phyloP scores from a whole-genome alignment of 2,888 invertebrate genomes.

The Troides helena region DNA sequence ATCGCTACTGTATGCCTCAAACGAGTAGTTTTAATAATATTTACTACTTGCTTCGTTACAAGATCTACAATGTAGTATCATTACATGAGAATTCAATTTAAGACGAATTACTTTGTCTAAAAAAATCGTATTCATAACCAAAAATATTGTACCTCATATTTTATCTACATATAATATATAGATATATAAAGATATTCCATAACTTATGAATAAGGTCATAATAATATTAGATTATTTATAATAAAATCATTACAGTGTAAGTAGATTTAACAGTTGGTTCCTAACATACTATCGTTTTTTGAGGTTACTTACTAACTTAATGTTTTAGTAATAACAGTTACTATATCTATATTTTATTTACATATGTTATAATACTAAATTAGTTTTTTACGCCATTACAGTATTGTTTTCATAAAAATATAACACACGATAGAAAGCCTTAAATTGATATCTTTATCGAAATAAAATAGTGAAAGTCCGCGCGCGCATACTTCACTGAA shows the following conservation, averaged over 20 bases:
- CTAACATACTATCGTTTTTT: too few relatives aligned
- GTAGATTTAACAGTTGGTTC: too few relatives aligned
- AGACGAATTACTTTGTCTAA: not conserved
- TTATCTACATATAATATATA: not conserved
- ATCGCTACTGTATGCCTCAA: not conserved
- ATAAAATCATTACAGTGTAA: too few relatives aligned
- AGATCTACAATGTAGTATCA: not conserved
- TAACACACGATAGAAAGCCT: not conserved
- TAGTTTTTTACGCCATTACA: not conserved
- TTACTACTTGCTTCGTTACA: not conserved
- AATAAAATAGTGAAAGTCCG: constrained; percentile 38
- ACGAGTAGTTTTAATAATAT: not conserved
- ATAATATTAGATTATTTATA: too few relatives aligned
- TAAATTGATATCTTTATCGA: not conserved
- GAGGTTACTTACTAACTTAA: too few relatives aligned
- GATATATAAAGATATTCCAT: not conserved
- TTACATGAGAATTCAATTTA: not conserved
- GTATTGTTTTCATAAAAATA: not conserved
- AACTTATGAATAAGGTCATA: not conserved
- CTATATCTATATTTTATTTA: too few relatives aligned
- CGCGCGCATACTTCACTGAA: constrained; percentile 62
- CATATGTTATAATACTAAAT: too few relatives aligned
- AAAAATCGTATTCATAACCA: not conserved
- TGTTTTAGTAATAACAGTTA: too few relatives aligned
- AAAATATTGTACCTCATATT: not conserved